A percentile compares a stretch with the other conserved stretches of the same genome.
Conservation (phyloP, 2,113 vertebrate species). For the Cebidichthys violaceus region DNA sequence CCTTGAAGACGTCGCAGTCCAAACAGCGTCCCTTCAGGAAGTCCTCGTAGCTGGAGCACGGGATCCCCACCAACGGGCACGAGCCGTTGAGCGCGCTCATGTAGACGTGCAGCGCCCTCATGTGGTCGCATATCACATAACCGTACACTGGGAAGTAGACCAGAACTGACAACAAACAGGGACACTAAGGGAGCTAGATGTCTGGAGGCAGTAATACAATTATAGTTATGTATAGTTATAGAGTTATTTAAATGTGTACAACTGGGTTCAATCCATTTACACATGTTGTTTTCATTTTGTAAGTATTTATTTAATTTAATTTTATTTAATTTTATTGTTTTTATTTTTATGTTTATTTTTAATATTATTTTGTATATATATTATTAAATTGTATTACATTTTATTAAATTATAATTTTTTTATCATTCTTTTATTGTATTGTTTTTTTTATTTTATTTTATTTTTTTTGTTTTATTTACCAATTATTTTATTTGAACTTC, state of each 20-base stretch:
- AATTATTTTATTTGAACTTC: neutral
- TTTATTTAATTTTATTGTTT: too few species aligned
- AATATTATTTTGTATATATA: too few species aligned
- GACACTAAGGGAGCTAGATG: conserved; percentile 40
- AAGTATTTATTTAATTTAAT: too few species aligned
- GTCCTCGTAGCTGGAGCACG: conserved; percentile 87
- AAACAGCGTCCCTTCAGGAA: conserved; percentile 88
- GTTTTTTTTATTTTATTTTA: too few species aligned
- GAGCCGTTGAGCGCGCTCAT: conserved; percentile 87
- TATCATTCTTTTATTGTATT: too few species aligned
- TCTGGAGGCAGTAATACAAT: neutral
- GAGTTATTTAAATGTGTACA: neutral
- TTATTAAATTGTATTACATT: too few species aligned
- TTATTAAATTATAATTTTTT: too few species aligned
- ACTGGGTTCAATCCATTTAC: neutral
- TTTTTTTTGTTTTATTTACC: neutral
- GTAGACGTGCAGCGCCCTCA: conserved; percentile 94
- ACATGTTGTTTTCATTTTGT: too few species aligned
- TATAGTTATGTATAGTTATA: too few species aligned
- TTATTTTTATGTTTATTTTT: too few species aligned
- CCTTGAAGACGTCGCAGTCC: conserved; percentile 83
- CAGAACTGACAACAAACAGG: conserved; percentile 74
- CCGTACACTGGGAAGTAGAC: conserved; percentile 87
- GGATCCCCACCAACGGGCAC: conserved; percentile 87
- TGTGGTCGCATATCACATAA: conserved; percentile 96